Evolutionary conservation across 2,888 invertebrate species (phyloP).

Genomic region (Diloba caeruleocephala): DNA sequence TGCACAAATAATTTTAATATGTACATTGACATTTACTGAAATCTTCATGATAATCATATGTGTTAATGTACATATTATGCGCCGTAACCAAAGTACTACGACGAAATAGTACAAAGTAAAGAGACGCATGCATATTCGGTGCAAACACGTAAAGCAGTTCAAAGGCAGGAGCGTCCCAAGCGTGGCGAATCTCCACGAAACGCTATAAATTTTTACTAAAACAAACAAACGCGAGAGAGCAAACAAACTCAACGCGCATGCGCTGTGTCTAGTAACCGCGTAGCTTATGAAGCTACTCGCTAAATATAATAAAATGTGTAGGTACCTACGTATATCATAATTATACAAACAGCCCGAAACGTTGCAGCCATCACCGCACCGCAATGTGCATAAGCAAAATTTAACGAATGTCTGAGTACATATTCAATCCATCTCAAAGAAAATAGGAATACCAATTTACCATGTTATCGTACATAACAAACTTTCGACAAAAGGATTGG

Average conservation of each 20-base stretch:
- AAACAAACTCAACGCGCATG: slow-evolving; percentile 75
- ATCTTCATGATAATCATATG: not conserved
- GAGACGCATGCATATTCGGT: slow-evolving; percentile 55
- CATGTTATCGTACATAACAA: not conserved
- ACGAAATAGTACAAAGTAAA: slow-evolving; percentile 57
- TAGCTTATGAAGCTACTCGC: slow-evolving; percentile 51
- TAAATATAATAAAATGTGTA: slow-evolving; percentile 49
- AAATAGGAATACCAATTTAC: not conserved
- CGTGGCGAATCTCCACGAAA: slow-evolving; percentile 71
- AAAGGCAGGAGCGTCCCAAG: slow-evolving; percentile 68
- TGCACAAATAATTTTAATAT: slow-evolving; percentile 12
- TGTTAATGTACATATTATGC: slow-evolving; percentile 13
- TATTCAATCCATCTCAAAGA: not conserved
- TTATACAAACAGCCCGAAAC: slow-evolving; percentile 35
- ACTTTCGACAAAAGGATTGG: slow-evolving; percentile 4
- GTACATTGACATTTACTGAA: not conserved
- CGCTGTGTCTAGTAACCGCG: slow-evolving; percentile 56
- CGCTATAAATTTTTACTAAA: slow-evolving; percentile 82
- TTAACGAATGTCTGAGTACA: not conserved
- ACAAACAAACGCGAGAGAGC: slow-evolving; percentile 75
- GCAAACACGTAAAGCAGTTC: slow-evolving; percentile 69
- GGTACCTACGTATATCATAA: slow-evolving; percentile 37
- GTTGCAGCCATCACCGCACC: slow-evolving; percentile 26
- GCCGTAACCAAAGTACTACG: slow-evolving; percentile 28
- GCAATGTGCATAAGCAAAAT: slow-evolving; percentile 16